Evolutionary conservation across 2,113 vertebrate species (phyloP), one percentile per base, ranked within the genome.

Genomic region (Nyctibius bracteatus): DNA sequence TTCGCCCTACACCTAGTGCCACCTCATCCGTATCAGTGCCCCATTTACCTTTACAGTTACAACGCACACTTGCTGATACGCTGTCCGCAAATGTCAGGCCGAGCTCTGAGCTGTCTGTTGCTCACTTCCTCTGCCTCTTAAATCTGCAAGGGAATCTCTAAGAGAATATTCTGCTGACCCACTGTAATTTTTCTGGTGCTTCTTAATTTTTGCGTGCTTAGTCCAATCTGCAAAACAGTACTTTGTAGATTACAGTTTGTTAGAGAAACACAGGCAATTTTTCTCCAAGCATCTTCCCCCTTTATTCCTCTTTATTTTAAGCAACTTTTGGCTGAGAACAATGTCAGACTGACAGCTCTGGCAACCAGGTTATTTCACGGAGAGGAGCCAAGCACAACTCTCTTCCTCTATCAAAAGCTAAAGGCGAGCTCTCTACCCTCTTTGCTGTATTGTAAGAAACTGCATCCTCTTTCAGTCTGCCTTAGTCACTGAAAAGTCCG

Each of bases 21-120:
- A 86, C 35, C 68, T 91, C 77, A 89, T 81, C 71, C 10, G 0
- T 27, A 68, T 66, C 78, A 23, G 51, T 59, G 75, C 92, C 77
- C 94, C 81, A 90, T 61, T 96, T 96, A 91, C 92, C 93, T 92
- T 81, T 49, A 46, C 70, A 79, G 57, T 47, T 21, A 62, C 68
- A 84, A 73, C 49, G 28, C 82, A 55, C 90, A 70, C 77, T 59
- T 2, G 0, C 47, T 28, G 81, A 79, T 43, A 89, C 0, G 2
- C 81, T 1, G 1, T 47, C 81, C 17, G 7, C 77, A 91, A 96
- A 92, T 86, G 65, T 75, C 91, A 54, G 79, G 47, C 54, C 1
- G 0, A 66, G 62, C 30, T 75, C 72, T 22, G 70, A 43, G 58
- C 0, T 46, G 74, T 49, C 92, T 90, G 49, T 25, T 51, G 73